phyloP scores from a whole-genome alignment of 2,113 vertebrate genomes.

The Macrotus californicus region DNA sequence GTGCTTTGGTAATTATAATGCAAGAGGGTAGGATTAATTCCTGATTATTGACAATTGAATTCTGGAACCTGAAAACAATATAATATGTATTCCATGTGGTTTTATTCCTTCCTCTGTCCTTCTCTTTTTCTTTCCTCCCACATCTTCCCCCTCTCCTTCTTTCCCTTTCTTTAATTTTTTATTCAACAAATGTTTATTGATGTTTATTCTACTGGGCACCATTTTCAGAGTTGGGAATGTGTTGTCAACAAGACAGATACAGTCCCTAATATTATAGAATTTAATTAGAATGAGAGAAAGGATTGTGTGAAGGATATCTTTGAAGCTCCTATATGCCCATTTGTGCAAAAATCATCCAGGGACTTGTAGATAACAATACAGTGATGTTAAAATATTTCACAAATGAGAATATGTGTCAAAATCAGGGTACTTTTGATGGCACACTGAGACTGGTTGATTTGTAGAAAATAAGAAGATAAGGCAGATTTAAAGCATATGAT shows the following conservation, averaged over 20 bases:
- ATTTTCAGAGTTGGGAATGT: not conserved
- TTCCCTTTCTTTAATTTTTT: not conserved
- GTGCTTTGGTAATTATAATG: constrained; percentile 2
- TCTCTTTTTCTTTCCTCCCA: not conserved
- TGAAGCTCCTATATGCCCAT: not conserved
- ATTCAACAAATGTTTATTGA: not conserved
- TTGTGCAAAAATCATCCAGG: not conserved
- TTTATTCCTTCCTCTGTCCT: not conserved
- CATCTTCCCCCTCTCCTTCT: not conserved
- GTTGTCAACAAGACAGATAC: not conserved
- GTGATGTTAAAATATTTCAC: not conserved
- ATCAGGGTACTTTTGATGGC: not conserved
- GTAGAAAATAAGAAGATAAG: not conserved
- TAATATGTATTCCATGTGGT: not conserved
- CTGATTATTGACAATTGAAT: not conserved
- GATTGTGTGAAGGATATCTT: not conserved
- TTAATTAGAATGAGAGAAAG: not conserved
- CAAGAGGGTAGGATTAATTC: not conserved
- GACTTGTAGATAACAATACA: not conserved
- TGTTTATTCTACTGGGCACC: not conserved
- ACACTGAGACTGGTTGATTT: not conserved
- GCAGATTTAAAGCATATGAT: accelerated
- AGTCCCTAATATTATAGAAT: not conserved
- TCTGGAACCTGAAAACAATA: not conserved
- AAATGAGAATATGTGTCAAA: not conserved